These are phyloP conservation scores for Tiliqua scincoides DNA, from an alignment of 2,113 vertebrate species.

Conservation along the genomic window DNA sequence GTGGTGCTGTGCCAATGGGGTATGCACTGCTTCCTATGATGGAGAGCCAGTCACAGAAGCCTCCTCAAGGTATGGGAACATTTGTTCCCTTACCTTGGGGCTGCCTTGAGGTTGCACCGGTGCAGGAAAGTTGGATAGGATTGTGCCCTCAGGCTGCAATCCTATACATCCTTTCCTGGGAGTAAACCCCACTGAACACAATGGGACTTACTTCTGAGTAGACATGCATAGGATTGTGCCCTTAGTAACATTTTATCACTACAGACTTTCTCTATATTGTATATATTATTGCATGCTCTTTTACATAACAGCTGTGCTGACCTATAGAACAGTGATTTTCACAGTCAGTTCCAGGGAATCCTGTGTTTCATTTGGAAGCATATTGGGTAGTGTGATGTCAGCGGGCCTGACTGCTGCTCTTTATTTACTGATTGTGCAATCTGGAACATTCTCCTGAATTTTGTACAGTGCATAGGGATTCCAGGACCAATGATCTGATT, in stretches of 20 bases:
- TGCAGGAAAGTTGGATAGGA: too few relatives aligned
- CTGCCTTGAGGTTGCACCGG: too few relatives aligned
- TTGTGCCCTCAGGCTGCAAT: too few relatives aligned
- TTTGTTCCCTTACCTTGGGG: too few relatives aligned
- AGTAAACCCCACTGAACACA: too few relatives aligned
- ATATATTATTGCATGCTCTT: background rate
- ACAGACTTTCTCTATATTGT: background rate
- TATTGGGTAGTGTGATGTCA: background rate
- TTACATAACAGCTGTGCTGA: background rate
- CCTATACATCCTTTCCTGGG: too few relatives aligned
- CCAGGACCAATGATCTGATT: background rate
- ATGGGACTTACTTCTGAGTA: too few relatives aligned
- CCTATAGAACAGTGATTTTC: background rate
- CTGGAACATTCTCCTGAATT: background rate
- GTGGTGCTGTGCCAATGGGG: too few relatives aligned
- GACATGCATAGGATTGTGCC: too few relatives aligned
- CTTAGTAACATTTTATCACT: background rate
- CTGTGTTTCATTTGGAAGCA: background rate
- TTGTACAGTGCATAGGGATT: background rate
- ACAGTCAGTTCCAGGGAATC: background rate
- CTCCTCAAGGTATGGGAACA: too few relatives aligned
- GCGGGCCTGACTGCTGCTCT: background rate
- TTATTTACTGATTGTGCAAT: background rate
- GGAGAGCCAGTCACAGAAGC: too few relatives aligned
- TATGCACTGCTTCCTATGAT: too few relatives aligned